These are phyloP conservation scores for Drosophila ambigua DNA, from an alignment of 1,140 invertebrate genomes.

Conservation along the genomic window DNA sequence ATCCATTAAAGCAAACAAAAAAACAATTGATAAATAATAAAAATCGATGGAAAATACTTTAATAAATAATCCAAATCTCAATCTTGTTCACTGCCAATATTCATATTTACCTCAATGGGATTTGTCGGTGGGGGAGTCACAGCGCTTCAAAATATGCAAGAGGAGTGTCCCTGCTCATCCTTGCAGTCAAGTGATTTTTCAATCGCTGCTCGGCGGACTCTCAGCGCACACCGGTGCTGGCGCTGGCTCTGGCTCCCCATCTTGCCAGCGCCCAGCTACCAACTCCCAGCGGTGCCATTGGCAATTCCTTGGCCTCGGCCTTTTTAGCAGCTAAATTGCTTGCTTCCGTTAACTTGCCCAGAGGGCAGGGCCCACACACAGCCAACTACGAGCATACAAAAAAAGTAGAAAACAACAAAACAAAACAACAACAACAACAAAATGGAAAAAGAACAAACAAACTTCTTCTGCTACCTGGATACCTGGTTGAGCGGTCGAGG, in stretches of 20 bases:
- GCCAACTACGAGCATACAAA: not conserved
- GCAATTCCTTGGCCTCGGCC: slow-evolving; percentile 54
- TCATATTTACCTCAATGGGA: no score
- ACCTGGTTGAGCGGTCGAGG: not conserved
- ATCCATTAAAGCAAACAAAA: no score
- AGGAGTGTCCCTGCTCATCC: not conserved
- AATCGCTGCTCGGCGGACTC: slow-evolving; percentile 47
- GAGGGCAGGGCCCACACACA: slow-evolving; percentile 28
- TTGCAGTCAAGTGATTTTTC: slow-evolving; percentile 30
- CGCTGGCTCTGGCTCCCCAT: not conserved
- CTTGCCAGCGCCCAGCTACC: slow-evolving; percentile 1
- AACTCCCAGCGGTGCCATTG: slow-evolving; percentile 40
- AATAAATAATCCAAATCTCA: no score
- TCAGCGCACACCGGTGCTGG: not conserved
- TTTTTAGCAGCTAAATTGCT: slow-evolving; percentile 81
- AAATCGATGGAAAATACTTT: no score
- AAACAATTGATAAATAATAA: no score
- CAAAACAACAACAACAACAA: slow-evolving; percentile 22
- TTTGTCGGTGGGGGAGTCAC: not conserved
- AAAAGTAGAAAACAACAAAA: slow-evolving; percentile 18
- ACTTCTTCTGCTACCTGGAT: slow-evolving; percentile 60
- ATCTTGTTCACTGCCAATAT: no score
- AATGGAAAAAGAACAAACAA: slow-evolving; percentile 38
- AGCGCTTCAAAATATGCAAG: slow-evolving; percentile 8
- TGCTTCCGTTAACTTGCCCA: slow-evolving; percentile 77